A percentile compares a stretch with the other conserved stretches of the same genome.
Evolutionary conservation across 2,888 invertebrate genomes (phyloP).

Genomic region (Thecocarcelia acutangulata): DNA sequence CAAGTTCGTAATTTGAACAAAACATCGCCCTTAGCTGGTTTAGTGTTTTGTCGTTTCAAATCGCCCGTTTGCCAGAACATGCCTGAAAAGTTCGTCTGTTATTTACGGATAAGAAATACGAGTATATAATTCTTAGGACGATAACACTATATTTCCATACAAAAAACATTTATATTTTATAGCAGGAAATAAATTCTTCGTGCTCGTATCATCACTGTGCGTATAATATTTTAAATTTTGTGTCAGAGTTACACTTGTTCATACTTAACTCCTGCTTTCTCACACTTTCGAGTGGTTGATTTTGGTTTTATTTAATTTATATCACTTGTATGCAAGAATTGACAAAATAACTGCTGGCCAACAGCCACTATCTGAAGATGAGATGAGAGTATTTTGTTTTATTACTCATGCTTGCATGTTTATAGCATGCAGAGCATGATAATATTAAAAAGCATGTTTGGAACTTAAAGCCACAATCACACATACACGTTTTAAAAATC

Average conservation of each 20-base stretch:
- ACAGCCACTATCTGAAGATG: background rate
- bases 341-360: background rate
- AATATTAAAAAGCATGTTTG: slow-evolving; percentile 26
- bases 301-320: slow-evolving; percentile 53
- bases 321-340: slow-evolving; percentile 20
- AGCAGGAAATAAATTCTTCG: too few species aligned
- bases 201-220: background rate
- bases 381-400: slow-evolving; percentile 10
- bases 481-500: slow-evolving; percentile 1
- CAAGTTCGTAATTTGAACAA: too few species aligned
- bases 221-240: background rate
- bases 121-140: too few species aligned
- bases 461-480: slow-evolving; percentile 5
- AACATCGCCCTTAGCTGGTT: too few species aligned
- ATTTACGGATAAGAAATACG: too few species aligned
- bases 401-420: slow-evolving; percentile 57
- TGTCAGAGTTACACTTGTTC: slow-evolving; percentile 1
- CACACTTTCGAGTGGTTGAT: slow-evolving; percentile 59
- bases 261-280: slow-evolving; percentile 37
- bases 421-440: slow-evolving; percentile 26
- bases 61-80: too few species aligned
- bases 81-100: too few species aligned
- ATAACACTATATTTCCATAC: too few species aligned
- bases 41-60: too few species aligned
- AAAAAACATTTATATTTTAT: too few species aligned